Evolutionary conservation across 1,140 invertebrate species (phyloP).

Genomic region (Drosophila baimaii): DNA sequence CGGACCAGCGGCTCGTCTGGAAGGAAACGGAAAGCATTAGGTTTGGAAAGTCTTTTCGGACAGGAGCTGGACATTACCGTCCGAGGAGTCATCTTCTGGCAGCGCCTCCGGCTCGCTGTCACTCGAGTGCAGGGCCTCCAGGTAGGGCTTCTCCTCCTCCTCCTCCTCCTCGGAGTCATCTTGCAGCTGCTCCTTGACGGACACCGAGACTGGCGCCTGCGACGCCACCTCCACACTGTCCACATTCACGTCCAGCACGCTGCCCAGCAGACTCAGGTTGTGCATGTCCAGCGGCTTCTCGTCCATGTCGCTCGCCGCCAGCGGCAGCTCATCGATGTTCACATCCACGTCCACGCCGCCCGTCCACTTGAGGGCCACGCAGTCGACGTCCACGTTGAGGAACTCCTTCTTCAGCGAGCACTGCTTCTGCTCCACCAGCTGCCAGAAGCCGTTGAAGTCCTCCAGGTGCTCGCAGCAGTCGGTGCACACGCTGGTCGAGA

Average conservation of each 20-base stretch:
- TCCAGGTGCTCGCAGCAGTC: slow-evolving; percentile 76
- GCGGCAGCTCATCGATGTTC: slow-evolving; percentile 64
- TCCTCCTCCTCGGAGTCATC: slow-evolving; percentile 25
- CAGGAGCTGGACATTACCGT: slow-evolving; percentile 10
- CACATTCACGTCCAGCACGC: slow-evolving; percentile 69
- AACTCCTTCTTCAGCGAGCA: slow-evolving; percentile 73
- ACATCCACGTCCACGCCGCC: slow-evolving; percentile 66
- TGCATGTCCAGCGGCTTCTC: slow-evolving; percentile 72
- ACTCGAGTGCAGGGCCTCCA: slow-evolving; percentile 8
- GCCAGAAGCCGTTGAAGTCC: slow-evolving; percentile 75
- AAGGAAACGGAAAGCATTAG: background rate
- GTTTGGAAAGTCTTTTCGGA: background rate
- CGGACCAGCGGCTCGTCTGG: slow-evolving; percentile 66
- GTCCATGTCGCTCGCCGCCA: slow-evolving; percentile 58
- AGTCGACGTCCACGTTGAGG: slow-evolving; percentile 72
- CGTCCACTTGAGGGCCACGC: slow-evolving; percentile 61
- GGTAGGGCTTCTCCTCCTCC: slow-evolving; percentile 16
- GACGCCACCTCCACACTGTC: slow-evolving; percentile 60
- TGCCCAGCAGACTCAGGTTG: slow-evolving; percentile 68
- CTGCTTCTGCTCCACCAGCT: slow-evolving; percentile 74
- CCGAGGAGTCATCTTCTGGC: slow-evolving; percentile 27
- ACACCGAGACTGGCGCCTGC: background rate
- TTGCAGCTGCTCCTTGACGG: slow-evolving; percentile 25
- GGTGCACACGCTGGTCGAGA: slow-evolving; percentile 70
- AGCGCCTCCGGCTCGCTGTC: slow-evolving; percentile 24